phyloP scores from a whole-genome alignment of 2,888 invertebrate genomes.

The Eristalinus aeneus region DNA sequence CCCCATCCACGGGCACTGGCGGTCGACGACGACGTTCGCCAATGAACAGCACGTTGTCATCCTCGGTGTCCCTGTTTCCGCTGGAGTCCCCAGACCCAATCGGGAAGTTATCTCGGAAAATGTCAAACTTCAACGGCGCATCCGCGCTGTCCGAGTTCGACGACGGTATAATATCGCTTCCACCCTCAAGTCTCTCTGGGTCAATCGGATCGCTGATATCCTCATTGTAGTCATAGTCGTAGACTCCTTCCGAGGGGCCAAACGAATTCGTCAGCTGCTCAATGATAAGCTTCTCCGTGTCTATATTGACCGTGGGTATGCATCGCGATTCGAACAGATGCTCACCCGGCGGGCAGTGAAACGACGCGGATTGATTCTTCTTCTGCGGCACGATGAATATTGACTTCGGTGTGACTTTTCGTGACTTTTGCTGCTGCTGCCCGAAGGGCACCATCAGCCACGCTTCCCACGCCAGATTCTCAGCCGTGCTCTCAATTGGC shows the following conservation, averaged over 20 bases:
- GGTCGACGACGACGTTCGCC: constrained; percentile 53
- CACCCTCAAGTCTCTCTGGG: constrained; percentile 48
- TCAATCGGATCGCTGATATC: constrained; percentile 51
- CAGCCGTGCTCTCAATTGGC: constrained; percentile 79
- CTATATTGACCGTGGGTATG: constrained; percentile 77
- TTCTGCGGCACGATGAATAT: constrained; percentile 79
- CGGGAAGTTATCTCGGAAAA: constrained; percentile 78
- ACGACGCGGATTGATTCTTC: constrained; percentile 27
- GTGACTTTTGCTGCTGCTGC: constrained; percentile 77
- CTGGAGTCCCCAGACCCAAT: constrained; percentile 70
- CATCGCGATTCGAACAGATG: constrained; percentile 77
- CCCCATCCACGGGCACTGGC: constrained; percentile 29
- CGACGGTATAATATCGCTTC: constrained; percentile 17
- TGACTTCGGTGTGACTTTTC: constrained; percentile 80
- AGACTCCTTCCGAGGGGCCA: constrained; percentile 73
- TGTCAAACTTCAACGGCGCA: constrained; percentile 79
- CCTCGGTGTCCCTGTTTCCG: constrained; percentile 42
- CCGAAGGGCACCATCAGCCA: constrained; percentile 78
- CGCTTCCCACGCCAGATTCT: constrained; percentile 80
- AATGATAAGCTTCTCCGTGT: constrained; percentile 73
- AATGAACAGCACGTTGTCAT: constrained; percentile 67
- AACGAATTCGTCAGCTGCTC: constrained; percentile 74
- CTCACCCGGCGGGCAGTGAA: constrained; percentile 75
- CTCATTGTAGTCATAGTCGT: constrained; percentile 76
- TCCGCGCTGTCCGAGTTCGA: constrained; percentile 70